These are phyloP conservation scores for Spheniscus mendiculus DNA, from an alignment of 2,113 vertebrate genomes.

Conservation along the genomic window DNA sequence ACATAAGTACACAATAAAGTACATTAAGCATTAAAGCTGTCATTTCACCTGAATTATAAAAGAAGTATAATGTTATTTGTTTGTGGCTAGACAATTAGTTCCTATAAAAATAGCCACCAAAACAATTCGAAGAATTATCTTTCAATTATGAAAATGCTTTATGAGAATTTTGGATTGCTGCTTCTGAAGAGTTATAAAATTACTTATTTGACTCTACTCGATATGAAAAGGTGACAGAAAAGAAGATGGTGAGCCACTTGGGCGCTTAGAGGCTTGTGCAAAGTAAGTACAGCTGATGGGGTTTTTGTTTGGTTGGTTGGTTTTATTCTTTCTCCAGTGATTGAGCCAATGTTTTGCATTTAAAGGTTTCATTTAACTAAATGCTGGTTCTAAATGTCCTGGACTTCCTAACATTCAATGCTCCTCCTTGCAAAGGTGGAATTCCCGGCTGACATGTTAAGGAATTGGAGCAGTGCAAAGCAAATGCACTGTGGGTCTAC, in stretches of 20 bases:
- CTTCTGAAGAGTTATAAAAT: not conserved
- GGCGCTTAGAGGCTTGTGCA: slow-evolving; percentile 84
- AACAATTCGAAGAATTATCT: not conserved
- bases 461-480: not conserved
- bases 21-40: not conserved
- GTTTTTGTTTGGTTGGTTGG: not conserved
- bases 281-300: slow-evolving; percentile 76
- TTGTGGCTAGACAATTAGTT: not conserved
- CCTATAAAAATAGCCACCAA: not conserved
- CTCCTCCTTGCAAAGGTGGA: not conserved
- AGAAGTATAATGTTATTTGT: not conserved
- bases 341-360: not conserved
- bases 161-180: not conserved
- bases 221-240: not conserved
- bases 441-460: not conserved
- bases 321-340: not conserved
- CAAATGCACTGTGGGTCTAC: not conserved
- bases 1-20: not conserved
- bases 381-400: not conserved
- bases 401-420: not conserved
- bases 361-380: not conserved
- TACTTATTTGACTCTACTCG: not conserved
- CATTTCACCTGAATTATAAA: not conserved
- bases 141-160: not conserved
- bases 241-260: not conserved